phyloP scores from a whole-genome alignment of 2,888 invertebrate species.

The Cheilosia variabilis region DNA sequence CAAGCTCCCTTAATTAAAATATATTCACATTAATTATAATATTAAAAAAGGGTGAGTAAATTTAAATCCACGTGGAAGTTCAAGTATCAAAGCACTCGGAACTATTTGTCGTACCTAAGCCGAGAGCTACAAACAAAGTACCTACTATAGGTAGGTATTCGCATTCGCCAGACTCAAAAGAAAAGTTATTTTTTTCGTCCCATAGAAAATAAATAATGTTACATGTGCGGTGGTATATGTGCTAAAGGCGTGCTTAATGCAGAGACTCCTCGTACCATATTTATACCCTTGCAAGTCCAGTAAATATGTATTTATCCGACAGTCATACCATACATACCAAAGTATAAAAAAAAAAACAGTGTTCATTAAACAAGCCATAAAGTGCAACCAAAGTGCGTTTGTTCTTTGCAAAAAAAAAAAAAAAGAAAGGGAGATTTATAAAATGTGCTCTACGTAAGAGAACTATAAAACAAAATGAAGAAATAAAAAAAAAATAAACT shows the following conservation, averaged over 20 bases:
- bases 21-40: not conserved
- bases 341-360: constrained; percentile 7
- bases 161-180: not conserved
- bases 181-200: not conserved
- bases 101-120: constrained; percentile 2
- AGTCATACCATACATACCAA: not conserved
- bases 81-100: constrained; percentile 1
- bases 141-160: not conserved
- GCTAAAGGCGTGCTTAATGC: constrained; percentile 10
- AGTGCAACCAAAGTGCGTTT: constrained; percentile 36
- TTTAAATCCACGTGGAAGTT: no score
- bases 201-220: constrained; percentile 14
- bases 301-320: constrained; percentile 4
- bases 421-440: constrained; percentile 10
- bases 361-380: constrained; percentile 46
- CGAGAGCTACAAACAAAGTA: not conserved
- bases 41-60: no score
- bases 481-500: constrained; percentile 14
- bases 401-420: constrained; percentile 20
- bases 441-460: constrained; percentile 40
- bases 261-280: constrained; percentile 10
- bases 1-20: not conserved
- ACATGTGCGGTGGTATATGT: not conserved
- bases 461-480: constrained; percentile 4
- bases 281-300: constrained; percentile 15